Evolutionary conservation across 2,113 vertebrate genomes (phyloP).

Genomic region (Cranoglanis bouderius): DNA sequence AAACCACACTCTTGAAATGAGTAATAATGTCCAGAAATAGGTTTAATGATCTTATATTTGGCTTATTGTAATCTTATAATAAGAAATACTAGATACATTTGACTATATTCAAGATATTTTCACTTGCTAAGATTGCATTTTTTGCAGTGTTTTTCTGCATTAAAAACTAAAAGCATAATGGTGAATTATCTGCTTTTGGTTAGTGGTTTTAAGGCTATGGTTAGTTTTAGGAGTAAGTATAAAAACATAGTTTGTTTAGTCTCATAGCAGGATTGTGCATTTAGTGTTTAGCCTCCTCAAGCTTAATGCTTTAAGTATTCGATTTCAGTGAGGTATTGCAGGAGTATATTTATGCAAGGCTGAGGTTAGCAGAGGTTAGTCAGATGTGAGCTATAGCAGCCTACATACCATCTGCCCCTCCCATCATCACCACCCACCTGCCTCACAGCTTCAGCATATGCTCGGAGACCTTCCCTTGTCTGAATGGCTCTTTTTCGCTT

Average conservation of each 20-base stretch:
- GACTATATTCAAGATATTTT: too few relatives aligned
- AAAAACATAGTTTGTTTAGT: neutral
- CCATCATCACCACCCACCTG: slow-evolving; percentile 34
- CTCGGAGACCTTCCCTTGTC: slow-evolving; percentile 30
- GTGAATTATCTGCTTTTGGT: neutral
- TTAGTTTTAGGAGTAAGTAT: neutral
- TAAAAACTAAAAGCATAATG: neutral
- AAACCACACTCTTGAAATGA: too few relatives aligned
- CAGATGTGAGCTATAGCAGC: slow-evolving; percentile 41
- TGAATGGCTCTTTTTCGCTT: slow-evolving; percentile 18
- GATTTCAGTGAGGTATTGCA: slow-evolving; percentile 5
- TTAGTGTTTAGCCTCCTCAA: neutral
- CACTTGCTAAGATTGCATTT: too few relatives aligned
- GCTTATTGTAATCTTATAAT: too few relatives aligned
- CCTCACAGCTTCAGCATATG: slow-evolving; percentile 8
- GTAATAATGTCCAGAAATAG: too few relatives aligned
- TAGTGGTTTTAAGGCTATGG: neutral
- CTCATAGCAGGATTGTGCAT: neutral
- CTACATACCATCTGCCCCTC: slow-evolving; percentile 37
- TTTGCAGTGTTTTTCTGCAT: neutral
- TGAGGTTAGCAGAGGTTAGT: slow-evolving; percentile 41
- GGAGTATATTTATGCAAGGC: slow-evolving; percentile 35
- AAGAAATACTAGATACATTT: too few relatives aligned
- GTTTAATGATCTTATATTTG: too few relatives aligned
- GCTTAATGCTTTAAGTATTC: neutral